Evolutionary conservation across 1,140 invertebrate genomes (phyloP), one percentile per base, ranked within the genome.

Genomic region (Rhyacophila brunnea): DNA sequence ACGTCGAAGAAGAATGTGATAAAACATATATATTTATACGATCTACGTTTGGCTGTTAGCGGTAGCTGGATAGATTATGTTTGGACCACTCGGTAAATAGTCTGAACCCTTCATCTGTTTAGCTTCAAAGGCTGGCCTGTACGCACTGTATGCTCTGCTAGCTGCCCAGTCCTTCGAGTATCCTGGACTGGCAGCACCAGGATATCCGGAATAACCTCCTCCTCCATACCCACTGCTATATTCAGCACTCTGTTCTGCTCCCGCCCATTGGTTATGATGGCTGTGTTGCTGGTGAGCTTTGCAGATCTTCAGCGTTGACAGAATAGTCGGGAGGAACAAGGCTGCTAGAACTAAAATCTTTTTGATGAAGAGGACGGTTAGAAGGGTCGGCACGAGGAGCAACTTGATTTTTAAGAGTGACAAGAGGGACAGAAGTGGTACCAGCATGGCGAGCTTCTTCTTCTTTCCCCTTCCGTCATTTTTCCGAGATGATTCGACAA

Each of bases 281-380:
- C 34, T 55, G 50, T 74, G 71, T 5, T 67, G 57, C 11, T 60
- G 49, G 17, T 54, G 51, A 6, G 84, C 77, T 74, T 85, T 86
- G 69, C 85, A 87, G 56, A 83, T 76, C 66, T 85, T 85, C 28
- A 87, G 67, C 35, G 83, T 82, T 11, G 80, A 79, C 1, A 88
- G 67, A 28, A 88, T 64, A 15, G 83, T 79, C 0, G 87, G 85
- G 5, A 85, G 66, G 17, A 86, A 70, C 14, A 88, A 58, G 0
- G 85, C 85, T 1, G 80, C 84, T 0, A 86, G 61, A 2, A 88
- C 69, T 6, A 88, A 69, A 6, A 89, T 70, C 61, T 88, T 89
- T 73, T 89, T 89, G 54, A 88, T 86, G 62, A 87, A 78, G 55
- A 88, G 77, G 1, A 88, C 81, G 1, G 80, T 79, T 2, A 87